Evolutionary conservation across 2,888 invertebrate genomes (phyloP).

Genomic region (Nesidiocoris tenuis): DNA sequence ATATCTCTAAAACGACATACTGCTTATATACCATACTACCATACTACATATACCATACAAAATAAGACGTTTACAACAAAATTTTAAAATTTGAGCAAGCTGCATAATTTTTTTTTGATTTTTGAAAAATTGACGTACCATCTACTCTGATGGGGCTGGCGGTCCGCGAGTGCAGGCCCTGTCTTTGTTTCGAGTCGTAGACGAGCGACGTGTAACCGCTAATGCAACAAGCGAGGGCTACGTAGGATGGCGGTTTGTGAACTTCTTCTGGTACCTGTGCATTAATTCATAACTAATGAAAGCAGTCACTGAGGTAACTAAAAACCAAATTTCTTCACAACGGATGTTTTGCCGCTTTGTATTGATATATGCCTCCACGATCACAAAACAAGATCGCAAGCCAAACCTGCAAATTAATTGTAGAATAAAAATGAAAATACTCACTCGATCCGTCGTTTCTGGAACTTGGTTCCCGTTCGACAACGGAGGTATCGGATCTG

Average conservation of each 20-base stretch:
- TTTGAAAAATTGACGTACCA: too few species aligned
- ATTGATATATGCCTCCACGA: too few species aligned
- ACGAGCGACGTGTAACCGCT: conserved; percentile 86
- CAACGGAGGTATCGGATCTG: conserved; percentile 13
- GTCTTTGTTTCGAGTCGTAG: conserved; percentile 76
- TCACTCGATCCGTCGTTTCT: conserved; percentile 6
- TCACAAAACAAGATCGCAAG: too few species aligned
- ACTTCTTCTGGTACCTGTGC: conserved; percentile 19
- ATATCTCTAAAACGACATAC: not conserved
- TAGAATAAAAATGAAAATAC: not conserved
- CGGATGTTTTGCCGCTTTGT: too few species aligned
- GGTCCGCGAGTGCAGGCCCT: conserved; percentile 59
- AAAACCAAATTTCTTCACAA: not conserved
- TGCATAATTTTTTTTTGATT: too few species aligned
- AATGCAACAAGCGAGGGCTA: conserved; percentile 85
- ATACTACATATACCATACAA: too few species aligned
- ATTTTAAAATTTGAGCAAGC: too few species aligned
- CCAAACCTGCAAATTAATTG: too few species aligned
- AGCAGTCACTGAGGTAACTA: not conserved
- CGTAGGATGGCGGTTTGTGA: conserved; percentile 72
- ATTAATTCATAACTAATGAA: not conserved
- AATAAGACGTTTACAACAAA: too few species aligned
- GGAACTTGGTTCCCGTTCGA: conserved; percentile 16
- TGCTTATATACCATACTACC: too few species aligned
- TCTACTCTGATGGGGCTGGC: conserved; percentile 47